Base-by-base conservation (phyloP, 2,888 invertebrate species). In the Caenorhabditis afra region DNA sequence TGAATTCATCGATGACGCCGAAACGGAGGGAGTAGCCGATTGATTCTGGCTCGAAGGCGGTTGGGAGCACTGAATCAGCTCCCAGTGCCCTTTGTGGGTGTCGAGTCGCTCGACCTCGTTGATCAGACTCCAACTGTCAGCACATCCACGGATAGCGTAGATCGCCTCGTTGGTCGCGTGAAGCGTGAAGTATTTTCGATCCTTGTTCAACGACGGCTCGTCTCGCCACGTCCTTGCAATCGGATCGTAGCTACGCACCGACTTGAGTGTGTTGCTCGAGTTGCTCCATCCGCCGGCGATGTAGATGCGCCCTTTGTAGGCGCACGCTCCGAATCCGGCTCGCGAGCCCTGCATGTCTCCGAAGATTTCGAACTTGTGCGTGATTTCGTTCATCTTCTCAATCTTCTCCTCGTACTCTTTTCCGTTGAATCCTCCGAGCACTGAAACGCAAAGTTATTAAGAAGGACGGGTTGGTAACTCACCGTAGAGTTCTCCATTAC, bases 241-340 rank as follows among this genome's bases (percentile, higher is more conserved):
- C 20, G 76, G 71, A 66, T 80, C 76, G 55, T 53, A 80, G 22
- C 76, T 76, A 20, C 67, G 47, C 7, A 71, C 66, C 3, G 76
- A 62, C 45, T 44, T 57, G 10, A 80, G 47, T 0, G 80, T 80
- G 35, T 80, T 80, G 35, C 58, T 67, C 35, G 76, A 71, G 47
- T 58, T 76, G 58, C 76, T 76, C 80, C 80, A 80, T 67, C 80
- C 80, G 10, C 80, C 80, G 14, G 80, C 75, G 10, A 80, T 37
- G 57, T 76, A 80, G 22, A 80, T 80, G 35, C 76, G 12, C 39
- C 67, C 71, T 29, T 62, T 61, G 62, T 62, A 76, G 3, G 58
- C 71, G 23, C 76, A 76, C 3, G 73, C 65, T 11, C 70, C 80
- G 18, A 80, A 80, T 44, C 80, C 80, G 3, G 80, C 80, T 1